These are phyloP conservation scores for Manis pentadactyla DNA, from an alignment of 2,797 vertebrate species.

Conservation along the genomic window DNA sequence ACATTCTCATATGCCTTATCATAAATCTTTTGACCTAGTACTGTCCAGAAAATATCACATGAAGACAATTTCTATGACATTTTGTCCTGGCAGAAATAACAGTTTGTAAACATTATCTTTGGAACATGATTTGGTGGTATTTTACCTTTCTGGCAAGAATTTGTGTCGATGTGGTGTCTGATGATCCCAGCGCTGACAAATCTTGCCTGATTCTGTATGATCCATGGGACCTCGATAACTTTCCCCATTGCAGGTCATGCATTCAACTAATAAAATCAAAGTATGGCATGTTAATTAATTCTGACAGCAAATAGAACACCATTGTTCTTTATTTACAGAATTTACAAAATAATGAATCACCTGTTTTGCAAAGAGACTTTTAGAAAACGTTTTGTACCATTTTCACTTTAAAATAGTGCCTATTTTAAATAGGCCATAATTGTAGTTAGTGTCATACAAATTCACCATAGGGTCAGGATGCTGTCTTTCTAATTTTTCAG, in stretches of 20 bases:
- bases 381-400: not conserved
- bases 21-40: not conserved
- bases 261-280: conserved; percentile 92
- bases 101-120: not conserved
- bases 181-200: conserved; percentile 98
- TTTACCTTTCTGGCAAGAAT: conserved; percentile 95
- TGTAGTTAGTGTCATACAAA: not conserved
- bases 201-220: conserved; percentile 95
- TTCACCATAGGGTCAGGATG: not conserved
- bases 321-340: not conserved
- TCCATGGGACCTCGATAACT: conserved; percentile 98
- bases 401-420: not conserved
- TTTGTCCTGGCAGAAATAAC: not conserved
- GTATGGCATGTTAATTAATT: conserved; percentile 23
- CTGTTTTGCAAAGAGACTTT: conserved; percentile 36
- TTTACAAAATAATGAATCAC: conserved; percentile 58
- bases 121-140: not conserved
- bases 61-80: not conserved
- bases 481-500: not conserved
- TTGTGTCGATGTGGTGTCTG: conserved; percentile 95
- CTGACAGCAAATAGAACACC: conserved; percentile 46
- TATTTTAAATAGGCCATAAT: not conserved
- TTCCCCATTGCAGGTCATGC: conserved; percentile 97
- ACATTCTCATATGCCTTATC: not conserved
- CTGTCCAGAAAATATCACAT: not conserved